A percentile compares a stretch with the other conserved stretches of the same genome.
Conservation (phyloP, 2,113 vertebrate genomes). For the Aptenodytes forsteri region DNA sequence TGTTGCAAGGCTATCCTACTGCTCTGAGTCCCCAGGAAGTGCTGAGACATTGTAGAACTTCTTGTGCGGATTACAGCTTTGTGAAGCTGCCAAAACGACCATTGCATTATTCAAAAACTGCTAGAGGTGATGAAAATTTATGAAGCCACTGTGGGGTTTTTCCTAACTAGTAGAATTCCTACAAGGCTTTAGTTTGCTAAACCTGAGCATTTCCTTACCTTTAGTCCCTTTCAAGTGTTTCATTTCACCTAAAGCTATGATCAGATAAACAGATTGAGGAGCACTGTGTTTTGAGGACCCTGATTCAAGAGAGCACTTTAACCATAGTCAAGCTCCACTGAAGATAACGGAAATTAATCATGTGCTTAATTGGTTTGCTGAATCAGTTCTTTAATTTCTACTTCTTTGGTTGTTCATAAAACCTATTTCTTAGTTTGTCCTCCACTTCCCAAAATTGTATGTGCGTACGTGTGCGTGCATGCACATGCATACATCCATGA, state of each 20-base stretch:
- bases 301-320: background rate
- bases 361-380: background rate
- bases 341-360: background rate
- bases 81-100: conserved; percentile 8
- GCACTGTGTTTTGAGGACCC: background rate
- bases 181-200: background rate
- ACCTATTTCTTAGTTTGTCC: background rate
- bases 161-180: background rate
- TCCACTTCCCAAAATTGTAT: background rate
- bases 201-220: background rate
- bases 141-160: background rate
- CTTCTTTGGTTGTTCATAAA: background rate
- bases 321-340: background rate
- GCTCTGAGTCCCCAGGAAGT: conserved; percentile 26
- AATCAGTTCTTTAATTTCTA: background rate
- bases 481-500: background rate
- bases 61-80: background rate
- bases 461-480: background rate
- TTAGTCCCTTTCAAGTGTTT: background rate
- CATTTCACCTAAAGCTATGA: background rate
- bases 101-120: conserved; percentile 16
- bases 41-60: conserved; percentile 41
- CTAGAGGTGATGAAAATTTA: conserved; percentile 37
- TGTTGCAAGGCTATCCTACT: conserved; percentile 36
- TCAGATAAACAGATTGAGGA: background rate